Base-by-base conservation (phyloP, 1,140 invertebrate genomes). In the Drosophila nigrodunni region DNA sequence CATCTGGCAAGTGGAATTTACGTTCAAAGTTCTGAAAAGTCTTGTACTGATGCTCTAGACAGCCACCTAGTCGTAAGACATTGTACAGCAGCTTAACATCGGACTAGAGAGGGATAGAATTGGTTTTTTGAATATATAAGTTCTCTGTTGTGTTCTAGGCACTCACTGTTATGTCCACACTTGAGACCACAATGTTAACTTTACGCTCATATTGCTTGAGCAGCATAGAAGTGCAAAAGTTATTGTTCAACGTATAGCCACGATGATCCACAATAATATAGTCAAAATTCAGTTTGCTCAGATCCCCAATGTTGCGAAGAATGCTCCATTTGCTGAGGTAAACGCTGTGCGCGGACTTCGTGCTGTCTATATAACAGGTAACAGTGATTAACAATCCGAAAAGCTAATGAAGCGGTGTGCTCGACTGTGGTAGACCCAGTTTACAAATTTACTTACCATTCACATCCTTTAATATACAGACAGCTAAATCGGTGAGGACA, bases 161-260 rank as follows among this genome's bases (percentile, higher is more conserved):
- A 35, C 54, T 70, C 62, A 92, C 91, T 57, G 91, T 92, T 49
- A 92, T 77, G 65, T 92, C 91, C 41, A 85, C 77, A 78, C 87
- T 91, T n/a, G 91, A 91, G 69, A 92, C 87, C 61, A 92, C 52
- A 49, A 92, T 74, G 54, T 91, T 89, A 25, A 91, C 80, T 47
- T 80, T 82, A 15, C 77, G 62, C 60, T 92, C 91, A 39, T 76
- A 92, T 15, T 92, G 77, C 64, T 91, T 91, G 0, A 92, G 37
- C 30, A 92, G 73, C 87, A 91, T 90, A 13, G 83, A 90, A 7
- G 77, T 86, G 60, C 91, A 92, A 30, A 92, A 91, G 50, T 66
- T 78, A 61, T 92, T 92, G 59, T 88, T 91, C 18, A 92, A 35
- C 18, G 89, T 74, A 60, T 81, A 74, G 0, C 87, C 91, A 10